Evolutionary conservation across 2,797 vertebrate species (phyloP).

Genomic region (Gymnoscopelus braueri): DNA sequence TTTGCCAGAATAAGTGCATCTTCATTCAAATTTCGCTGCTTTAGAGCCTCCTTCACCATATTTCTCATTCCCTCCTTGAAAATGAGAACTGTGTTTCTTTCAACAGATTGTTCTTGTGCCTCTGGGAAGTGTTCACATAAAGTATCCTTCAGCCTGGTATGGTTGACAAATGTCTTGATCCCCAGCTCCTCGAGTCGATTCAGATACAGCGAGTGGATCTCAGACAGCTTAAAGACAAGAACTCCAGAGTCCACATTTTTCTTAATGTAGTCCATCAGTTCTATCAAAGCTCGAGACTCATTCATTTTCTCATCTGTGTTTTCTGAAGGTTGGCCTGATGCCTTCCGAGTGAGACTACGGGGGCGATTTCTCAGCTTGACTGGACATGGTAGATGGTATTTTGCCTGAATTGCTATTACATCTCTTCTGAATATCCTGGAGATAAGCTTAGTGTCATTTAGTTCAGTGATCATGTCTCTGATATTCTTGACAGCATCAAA

Average conservation of each 20-base stretch:
- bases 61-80: no score
- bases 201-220: no score
- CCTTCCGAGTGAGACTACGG: not conserved
- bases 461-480: not conserved
- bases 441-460: not conserved
- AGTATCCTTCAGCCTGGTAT: no score
- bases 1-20: no score
- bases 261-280: not conserved
- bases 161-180: no score
- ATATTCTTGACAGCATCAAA: constrained; percentile 1
- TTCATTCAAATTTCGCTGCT: no score
- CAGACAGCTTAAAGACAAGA: no score
- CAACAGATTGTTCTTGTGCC: no score
- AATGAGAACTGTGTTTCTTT: no score
- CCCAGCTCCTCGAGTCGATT: no score
- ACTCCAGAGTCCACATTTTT: not conserved
- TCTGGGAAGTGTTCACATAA: no score
- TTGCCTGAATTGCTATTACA: not conserved
- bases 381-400: not conserved
- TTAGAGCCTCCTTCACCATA: no score
- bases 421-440: not conserved
- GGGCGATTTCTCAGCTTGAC: not conserved
- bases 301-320: not conserved
- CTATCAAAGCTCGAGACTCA: not conserved
- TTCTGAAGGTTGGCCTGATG: not conserved